Conservation (phyloP, 2,888 invertebrate genomes). For the Sinotaia quadrata region DNA sequence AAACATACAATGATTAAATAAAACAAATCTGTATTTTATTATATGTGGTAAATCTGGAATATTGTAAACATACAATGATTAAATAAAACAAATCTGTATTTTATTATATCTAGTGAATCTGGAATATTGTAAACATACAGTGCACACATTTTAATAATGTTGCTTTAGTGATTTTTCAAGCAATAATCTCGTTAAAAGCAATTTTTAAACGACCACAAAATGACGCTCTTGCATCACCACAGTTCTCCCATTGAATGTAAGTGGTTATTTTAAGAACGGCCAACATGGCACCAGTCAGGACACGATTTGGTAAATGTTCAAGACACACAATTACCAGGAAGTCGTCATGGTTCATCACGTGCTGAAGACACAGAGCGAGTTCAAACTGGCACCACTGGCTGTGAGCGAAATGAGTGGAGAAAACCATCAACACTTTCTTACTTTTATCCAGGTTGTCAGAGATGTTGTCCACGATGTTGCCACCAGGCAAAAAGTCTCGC, state of each 20-base stretch:
- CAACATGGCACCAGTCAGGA: conserved; percentile 78
- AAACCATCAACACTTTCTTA: conserved; percentile 78
- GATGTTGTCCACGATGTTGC: conserved; percentile 81
- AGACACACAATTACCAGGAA: conserved; percentile 78
- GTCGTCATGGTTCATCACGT: conserved; percentile 16
- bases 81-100: no score
- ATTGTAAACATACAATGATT: no score
- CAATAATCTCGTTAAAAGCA: neutral
- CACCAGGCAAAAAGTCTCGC: conserved; percentile 81
- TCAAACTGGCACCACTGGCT: conserved; percentile 50
- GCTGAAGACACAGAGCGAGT: conserved; percentile 33
- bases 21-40: no score
- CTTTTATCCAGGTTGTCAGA: conserved; percentile 81
- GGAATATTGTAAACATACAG: no score
- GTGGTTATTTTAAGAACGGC: conserved; percentile 81
- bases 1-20: no score
- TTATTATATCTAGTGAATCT: no score
- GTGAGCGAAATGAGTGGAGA: conserved; percentile 74
- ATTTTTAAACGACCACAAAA: neutral
- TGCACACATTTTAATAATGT: no score
- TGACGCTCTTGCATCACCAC: neutral
- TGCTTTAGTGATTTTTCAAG: no score
- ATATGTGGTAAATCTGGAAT: no score
- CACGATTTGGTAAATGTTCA: conserved; percentile 78
- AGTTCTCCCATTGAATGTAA: conserved; percentile 53